These are phyloP conservation scores for Peromyscus maniculatus DNA, from an alignment of 2,113 vertebrate species.

Conservation along the genomic window DNA sequence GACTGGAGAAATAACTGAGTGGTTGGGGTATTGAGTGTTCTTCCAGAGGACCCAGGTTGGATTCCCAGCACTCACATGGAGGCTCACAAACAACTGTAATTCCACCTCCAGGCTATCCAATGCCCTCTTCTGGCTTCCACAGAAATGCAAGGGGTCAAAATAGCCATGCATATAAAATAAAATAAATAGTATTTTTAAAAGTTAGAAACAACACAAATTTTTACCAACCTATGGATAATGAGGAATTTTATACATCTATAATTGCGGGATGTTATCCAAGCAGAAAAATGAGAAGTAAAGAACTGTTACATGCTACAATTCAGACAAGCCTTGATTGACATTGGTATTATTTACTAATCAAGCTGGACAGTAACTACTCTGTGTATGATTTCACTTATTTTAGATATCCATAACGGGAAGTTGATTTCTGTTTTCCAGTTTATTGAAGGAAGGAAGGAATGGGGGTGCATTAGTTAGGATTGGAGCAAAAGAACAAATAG, in stretches of 20 bases:
- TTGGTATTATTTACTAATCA: neutral
- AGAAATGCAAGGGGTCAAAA: neutral
- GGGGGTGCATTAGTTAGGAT: neutral
- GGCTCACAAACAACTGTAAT: neutral
- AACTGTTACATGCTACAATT: neutral
- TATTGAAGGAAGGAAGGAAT: too few relatives aligned
- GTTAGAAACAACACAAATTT: neutral
- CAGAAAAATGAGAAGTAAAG: neutral
- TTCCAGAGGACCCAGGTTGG: neutral
- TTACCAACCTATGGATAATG: neutral
- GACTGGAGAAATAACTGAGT: neutral
- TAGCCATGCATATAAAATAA: neutral
- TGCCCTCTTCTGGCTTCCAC: neutral
- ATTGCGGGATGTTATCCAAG: neutral
- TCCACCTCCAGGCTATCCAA: neutral
- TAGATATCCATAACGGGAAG: neutral
- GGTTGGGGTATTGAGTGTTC: neutral
- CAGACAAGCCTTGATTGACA: neutral
- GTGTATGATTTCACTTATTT: neutral
- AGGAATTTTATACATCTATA: neutral
- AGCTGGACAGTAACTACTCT: neutral
- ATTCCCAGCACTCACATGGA: neutral
- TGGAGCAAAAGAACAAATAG: neutral
- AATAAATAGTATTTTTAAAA: neutral
- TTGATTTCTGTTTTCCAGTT: neutral